phyloP scores from a whole-genome alignment of 23 tunicate genomes.

The Oikopleura vanhoeffeni region DNA sequence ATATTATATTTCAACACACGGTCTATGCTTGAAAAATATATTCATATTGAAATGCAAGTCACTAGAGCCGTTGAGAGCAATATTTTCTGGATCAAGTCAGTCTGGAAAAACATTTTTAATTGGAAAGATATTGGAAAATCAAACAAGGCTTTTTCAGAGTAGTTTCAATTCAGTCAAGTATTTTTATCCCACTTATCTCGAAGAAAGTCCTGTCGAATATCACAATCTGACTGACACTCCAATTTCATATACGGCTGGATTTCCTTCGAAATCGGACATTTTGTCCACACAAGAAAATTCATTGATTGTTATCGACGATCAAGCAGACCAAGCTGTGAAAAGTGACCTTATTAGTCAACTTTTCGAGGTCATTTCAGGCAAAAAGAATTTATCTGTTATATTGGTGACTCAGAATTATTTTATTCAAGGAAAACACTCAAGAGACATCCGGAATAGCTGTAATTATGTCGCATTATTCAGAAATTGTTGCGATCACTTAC shows the following conservation, averaged over 20 bases:
- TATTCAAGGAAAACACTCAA: background rate
- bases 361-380: background rate
- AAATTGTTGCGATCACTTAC: background rate
- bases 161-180: background rate
- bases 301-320: background rate
- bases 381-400: background rate
- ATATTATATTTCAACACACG: no score
- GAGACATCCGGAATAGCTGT: slow-evolving; percentile 6
- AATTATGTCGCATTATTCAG: background rate
- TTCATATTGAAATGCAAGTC: no score
- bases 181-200: background rate
- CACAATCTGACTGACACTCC: background rate
- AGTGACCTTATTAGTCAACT: background rate
- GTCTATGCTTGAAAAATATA: no score
- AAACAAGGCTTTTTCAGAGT: background rate
- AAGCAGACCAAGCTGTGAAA: background rate
- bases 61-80: no score
- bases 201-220: background rate
- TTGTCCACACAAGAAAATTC: background rate
- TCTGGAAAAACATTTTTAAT: background rate
- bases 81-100: slow-evolving; percentile 2
- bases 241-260: background rate
- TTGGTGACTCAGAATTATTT: background rate
- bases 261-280: background rate
- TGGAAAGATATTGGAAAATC: background rate